Base-by-base conservation (phyloP, 2,797 vertebrate species). In the Sebastes kiyomatsui region DNA sequence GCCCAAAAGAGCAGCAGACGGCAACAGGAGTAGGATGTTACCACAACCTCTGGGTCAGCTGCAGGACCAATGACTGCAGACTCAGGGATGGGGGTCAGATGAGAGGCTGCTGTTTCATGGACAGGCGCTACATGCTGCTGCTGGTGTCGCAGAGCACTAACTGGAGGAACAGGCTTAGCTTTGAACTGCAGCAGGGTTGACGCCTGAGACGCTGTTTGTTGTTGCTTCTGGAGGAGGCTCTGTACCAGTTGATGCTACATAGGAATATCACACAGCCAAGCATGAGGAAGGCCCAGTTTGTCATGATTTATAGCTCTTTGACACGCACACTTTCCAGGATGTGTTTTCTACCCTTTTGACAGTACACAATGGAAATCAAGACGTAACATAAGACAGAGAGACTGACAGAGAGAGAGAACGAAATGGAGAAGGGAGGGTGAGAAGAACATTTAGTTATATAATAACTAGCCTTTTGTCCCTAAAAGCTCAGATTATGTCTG, bases 241-340 rank as follows among this genome's bases (percentile, higher is more conserved):
- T 96, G 96, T 84, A 94, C 92, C 83, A 96, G 93, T 60, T 94
- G 96, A 90, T 96, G 96, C 86, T 96, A 97, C 2, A 90, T 68
- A 87, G 82, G 67, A 88, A 94, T 65, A 88, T 11, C 83, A 92
- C 80, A 93, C 82, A 93, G 75, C 87, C 67, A 75, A 82, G 77
- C 28, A 62, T 87, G 75, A 91, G 79, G 64, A 85, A 75, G 30
- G 35, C 54, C 71, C 27, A 11, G 16, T 56, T 60, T 42, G 27
- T 60, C 7, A 49, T 58, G 12, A 33, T 74, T 52, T 72, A 56
- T 59, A 71, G 14, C 20, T 68, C 7, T 22, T 22, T 67, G 25
- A 69, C 12, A 72, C 42, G 4, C 32, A 42, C 2, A n/a, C 11
- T 35, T 68, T 38, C 28, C 10, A 46, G 18, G 10, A 12, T 61